A percentile compares a stretch with the other conserved stretches of the same genome.
Conservation (phyloP, 2,113 vertebrate genomes). For the Aptenodytes patagonicus region DNA sequence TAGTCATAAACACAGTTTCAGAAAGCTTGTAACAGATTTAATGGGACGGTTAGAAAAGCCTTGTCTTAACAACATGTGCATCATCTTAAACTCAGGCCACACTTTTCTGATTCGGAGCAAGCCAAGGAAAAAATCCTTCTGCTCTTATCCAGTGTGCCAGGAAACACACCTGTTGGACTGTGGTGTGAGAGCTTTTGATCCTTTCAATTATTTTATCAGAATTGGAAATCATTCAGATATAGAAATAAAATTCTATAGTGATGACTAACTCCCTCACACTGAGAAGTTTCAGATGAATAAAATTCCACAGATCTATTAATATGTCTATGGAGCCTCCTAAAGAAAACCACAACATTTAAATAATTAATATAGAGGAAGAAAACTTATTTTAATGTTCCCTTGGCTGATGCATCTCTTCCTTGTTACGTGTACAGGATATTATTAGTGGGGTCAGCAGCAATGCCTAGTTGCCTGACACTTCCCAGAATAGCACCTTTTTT, state of each 20-base stretch:
- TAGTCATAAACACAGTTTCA: background rate
- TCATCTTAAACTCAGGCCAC: background rate
- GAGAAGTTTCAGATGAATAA: background rate
- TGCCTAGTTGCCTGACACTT: background rate
- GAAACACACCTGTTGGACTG: slow-evolving; percentile 82
- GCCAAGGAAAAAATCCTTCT: background rate
- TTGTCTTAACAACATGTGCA: background rate
- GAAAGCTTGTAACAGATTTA: background rate
- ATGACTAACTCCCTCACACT: background rate
- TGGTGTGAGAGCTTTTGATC: slow-evolving; percentile 80
- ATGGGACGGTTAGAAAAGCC: background rate
- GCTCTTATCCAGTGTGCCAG: slow-evolving; percentile 49
- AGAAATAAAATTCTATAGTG: slow-evolving; percentile 5
- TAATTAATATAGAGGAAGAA: background rate
- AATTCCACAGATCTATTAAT: background rate
- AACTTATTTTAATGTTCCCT: background rate
- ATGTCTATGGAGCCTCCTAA: background rate
- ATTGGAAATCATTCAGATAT: slow-evolving; percentile 66
- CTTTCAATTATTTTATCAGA: slow-evolving; percentile 73
- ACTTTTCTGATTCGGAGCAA: background rate
- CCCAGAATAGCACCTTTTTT: background rate
- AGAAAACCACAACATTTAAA: background rate
- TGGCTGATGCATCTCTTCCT: background rate
- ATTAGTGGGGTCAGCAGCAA: background rate
- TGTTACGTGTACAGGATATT: background rate